A percentile compares a stretch with the other conserved stretches of the same genome.
These are phyloP conservation scores for Bettongia penicillata DNA, from an alignment of 2,113 vertebrate species.

Conservation along the genomic window DNA sequence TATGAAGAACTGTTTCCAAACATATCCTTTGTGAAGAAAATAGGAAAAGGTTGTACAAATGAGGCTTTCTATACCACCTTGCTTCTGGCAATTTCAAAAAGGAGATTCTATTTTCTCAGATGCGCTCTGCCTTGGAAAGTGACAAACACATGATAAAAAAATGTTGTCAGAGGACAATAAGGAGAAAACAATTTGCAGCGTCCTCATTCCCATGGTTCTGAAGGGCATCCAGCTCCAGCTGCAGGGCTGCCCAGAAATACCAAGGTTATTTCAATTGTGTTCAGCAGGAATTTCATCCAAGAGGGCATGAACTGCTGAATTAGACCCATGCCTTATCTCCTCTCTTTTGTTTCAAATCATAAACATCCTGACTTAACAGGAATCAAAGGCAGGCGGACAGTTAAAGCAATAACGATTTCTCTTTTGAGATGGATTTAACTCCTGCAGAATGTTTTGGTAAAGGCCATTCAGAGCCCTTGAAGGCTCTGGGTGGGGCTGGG, in stretches of 20 bases:
- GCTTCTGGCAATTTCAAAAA: constrained; percentile 41
- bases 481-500: neutral
- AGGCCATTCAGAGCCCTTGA: constrained; percentile 1
- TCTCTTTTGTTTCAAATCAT: constrained; percentile 5
- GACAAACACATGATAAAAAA: neutral
- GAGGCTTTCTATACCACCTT: neutral
- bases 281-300: neutral
- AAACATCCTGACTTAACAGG: neutral
- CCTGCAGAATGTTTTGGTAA: constrained; percentile 1
- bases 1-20: neutral
- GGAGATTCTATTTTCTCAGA: neutral
- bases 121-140: neutral
- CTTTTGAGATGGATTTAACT: neutral
- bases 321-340: neutral
- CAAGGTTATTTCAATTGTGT: neutral
- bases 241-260: constrained; percentile 2
- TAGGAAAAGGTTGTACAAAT: neutral
- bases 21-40: neutral
- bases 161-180: neutral
- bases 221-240: neutral
- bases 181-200: neutral
- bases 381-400: neutral
- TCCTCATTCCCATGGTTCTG: neutral
- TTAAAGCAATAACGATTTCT: neutral
- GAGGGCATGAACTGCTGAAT: neutral